Conservation (phyloP, 2,888 invertebrate species). For the Platerodrilus igneus region DNA sequence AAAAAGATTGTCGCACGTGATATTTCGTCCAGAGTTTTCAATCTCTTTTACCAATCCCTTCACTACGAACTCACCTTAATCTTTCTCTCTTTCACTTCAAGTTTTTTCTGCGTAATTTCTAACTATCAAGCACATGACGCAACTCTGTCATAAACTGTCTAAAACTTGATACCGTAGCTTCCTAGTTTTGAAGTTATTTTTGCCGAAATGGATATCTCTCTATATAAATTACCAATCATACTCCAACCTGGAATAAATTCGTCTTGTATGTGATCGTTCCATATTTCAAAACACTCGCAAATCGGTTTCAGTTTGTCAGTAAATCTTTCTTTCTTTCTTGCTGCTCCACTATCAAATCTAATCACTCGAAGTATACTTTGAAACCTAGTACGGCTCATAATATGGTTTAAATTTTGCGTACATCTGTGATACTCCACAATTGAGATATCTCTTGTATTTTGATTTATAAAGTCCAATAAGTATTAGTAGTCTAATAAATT, state of each 20-base stretch:
- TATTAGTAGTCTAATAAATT: too few species aligned
- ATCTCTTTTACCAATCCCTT: too few species aligned
- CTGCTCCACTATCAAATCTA: conserved; percentile 9
- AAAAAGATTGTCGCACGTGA: too few species aligned
- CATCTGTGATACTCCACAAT: conserved; percentile 1
- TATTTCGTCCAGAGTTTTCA: too few species aligned
- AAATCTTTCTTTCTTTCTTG: conserved; percentile 6
- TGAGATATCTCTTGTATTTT: conserved; percentile 6
- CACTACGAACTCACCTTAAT: too few species aligned
- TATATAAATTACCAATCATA: conserved; percentile 12
- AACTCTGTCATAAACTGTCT: too few species aligned
- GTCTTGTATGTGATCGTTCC: conserved; percentile 12
- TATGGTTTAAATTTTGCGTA: conserved; percentile 7
- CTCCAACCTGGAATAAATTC: conserved; percentile 10
- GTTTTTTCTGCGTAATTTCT: too few species aligned
- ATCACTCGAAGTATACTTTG: conserved; percentile 7
- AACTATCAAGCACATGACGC: too few species aligned
- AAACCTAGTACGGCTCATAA: conserved; percentile 10
- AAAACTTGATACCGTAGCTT: conserved; percentile 11
- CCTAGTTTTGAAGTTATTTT: too few species aligned
- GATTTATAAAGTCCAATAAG: conserved; percentile 6
- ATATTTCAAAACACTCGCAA: conserved; percentile 15
- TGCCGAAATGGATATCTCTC: neutral
- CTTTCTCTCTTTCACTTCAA: too few species aligned
- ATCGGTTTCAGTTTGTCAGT: conserved; percentile 13